A percentile compares a stretch with the other conserved stretches of the same genome.
Evolutionary conservation across 2,113 vertebrate species (phyloP).

Genomic region (Notarius quadriscutis): DNA sequence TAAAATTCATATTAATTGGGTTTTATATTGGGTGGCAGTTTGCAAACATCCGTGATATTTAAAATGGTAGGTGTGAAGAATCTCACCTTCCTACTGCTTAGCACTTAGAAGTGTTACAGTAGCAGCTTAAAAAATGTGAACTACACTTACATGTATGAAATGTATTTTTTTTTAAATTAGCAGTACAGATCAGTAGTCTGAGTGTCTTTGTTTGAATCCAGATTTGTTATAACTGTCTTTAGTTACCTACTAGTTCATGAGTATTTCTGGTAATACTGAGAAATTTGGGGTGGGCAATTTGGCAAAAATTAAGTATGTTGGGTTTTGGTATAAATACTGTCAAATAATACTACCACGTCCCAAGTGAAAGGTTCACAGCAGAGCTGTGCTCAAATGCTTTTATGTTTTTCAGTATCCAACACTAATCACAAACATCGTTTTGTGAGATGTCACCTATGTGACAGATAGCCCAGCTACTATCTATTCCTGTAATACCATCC

Average conservation of each 20-base stretch:
- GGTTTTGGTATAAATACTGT: too few relatives aligned
- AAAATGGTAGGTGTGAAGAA: conserved; percentile 21
- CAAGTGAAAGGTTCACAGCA: too few relatives aligned
- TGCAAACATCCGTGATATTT: conserved; percentile 6
- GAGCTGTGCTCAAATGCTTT: too few relatives aligned
- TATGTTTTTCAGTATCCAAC: too few relatives aligned
- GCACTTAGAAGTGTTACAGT: conserved; percentile 21
- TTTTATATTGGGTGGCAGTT: neutral
- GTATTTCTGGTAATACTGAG: too few relatives aligned
- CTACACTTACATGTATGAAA: neutral
- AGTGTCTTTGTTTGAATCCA: neutral
- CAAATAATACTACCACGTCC: too few relatives aligned
- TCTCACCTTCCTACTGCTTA: conserved; percentile 5
- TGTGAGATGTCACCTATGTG: too few relatives aligned
- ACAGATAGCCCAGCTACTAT: too few relatives aligned
- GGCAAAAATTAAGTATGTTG: too few relatives aligned
- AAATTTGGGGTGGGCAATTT: too few relatives aligned
- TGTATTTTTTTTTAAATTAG: neutral
- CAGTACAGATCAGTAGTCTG: neutral
- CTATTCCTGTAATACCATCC: too few relatives aligned
- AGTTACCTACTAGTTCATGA: neutral
- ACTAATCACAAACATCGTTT: too few relatives aligned
- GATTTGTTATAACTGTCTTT: neutral
- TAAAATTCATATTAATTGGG: neutral
- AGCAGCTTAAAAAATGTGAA: conserved; percentile 10